Evolutionary conservation across 2,113 vertebrate genomes (phyloP).

Genomic region (Odontophorus gujanensis): DNA sequence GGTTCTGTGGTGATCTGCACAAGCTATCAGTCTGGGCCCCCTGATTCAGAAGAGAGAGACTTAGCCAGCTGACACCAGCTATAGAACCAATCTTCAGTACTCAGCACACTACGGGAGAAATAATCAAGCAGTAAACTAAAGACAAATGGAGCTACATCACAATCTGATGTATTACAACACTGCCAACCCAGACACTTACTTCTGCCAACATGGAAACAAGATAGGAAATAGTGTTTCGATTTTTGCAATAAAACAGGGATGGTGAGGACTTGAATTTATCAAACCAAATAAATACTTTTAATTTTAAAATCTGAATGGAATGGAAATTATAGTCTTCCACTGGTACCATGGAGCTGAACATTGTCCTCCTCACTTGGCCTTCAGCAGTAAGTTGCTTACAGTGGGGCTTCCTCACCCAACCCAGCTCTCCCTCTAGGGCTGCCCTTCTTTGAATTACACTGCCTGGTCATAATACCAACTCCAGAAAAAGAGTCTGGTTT

Average conservation of each 20-base stretch:
- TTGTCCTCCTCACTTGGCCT: conserved; percentile 72
- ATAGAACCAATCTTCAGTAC: not conserved
- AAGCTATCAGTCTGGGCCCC: not conserved
- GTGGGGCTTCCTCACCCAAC: not conserved
- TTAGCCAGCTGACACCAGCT: not conserved
- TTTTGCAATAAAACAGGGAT: conserved; percentile 75
- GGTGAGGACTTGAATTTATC: conserved; percentile 68
- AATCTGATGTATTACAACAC: not conserved
- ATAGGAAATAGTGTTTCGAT: conserved; percentile 64
- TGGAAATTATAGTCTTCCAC: conserved; percentile 67
- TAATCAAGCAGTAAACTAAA: not conserved
- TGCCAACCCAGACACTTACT: not conserved
- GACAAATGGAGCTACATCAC: not conserved
- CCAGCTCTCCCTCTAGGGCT: not conserved
- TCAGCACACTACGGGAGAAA: not conserved
- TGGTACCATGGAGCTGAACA: conserved; percentile 59
- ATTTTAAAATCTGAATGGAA: conserved; percentile 68
- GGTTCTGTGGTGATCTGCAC: not conserved
- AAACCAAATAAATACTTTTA: conserved; percentile 65
- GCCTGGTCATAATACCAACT: conserved; percentile 73
- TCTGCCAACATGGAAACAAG: conserved; percentile 57
- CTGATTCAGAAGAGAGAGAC: not conserved
- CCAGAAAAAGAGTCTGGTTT: conserved; percentile 61
- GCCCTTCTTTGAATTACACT: conserved; percentile 61
- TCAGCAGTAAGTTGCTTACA: conserved; percentile 64